These are phyloP conservation scores for Gonatopus flavifemur DNA, from an alignment of 1,140 invertebrate genomes.

Conservation along the genomic window DNA sequence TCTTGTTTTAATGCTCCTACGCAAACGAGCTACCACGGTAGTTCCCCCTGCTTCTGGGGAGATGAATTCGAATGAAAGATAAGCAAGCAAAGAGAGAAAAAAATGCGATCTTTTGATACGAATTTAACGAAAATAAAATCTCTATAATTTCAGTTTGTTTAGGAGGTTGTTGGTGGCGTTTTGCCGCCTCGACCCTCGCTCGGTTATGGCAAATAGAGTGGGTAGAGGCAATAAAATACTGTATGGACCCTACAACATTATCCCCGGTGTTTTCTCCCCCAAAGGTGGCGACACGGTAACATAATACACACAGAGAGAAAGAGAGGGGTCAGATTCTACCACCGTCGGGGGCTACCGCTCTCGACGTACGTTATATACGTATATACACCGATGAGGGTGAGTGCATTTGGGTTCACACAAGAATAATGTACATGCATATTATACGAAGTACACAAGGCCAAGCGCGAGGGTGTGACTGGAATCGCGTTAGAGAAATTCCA, in stretches of 20 bases:
- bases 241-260: constrained; percentile 39
- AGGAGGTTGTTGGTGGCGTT: too few species aligned
- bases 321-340: constrained; percentile 44
- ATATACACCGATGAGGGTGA: constrained; percentile 12
- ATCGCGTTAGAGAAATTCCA: too few species aligned
- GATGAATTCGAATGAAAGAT: too few species aligned
- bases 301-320: constrained; percentile 44
- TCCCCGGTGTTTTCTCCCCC: constrained; percentile 31
- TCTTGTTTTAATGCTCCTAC: too few species aligned
- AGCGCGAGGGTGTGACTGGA: constrained; percentile 21
- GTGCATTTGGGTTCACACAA: constrained; percentile 9
- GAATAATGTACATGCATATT: constrained; percentile 12
- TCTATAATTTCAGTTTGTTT: too few species aligned
- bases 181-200: constrained; percentile 17
- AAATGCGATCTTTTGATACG: not conserved
- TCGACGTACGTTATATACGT: constrained; percentile 11
- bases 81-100: too few species aligned
- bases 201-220: constrained; percentile 31
- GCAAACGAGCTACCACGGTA: too few species aligned
- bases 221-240: constrained; percentile 38
- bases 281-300: constrained; percentile 43
- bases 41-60: too few species aligned
- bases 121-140: too few species aligned
- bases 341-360: constrained; percentile 28
- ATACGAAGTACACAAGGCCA: constrained; percentile 19